These are phyloP conservation scores for Deroplatys truncata DNA, from an alignment of 2,888 invertebrate genomes.

Conservation along the genomic window DNA sequence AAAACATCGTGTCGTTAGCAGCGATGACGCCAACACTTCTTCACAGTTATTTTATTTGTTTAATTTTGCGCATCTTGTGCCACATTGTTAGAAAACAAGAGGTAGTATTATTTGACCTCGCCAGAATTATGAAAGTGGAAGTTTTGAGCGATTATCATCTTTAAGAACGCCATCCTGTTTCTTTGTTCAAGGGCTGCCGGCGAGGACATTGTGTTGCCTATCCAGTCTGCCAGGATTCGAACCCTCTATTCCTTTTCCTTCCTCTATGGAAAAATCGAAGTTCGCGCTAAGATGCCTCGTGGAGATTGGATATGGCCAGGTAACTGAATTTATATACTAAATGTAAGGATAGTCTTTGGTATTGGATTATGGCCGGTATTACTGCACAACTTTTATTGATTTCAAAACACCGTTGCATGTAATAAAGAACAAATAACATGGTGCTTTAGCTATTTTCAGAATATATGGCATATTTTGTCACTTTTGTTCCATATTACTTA, in stretches of 20 bases:
- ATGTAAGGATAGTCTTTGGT: too few relatives aligned
- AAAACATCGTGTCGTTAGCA: neutral
- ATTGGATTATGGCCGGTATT: too few relatives aligned
- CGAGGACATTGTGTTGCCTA: constrained; percentile 45
- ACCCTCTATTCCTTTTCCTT: constrained; percentile 61
- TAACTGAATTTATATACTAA: constrained; percentile 26
- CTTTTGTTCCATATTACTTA: too few relatives aligned
- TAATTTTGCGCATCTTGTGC: neutral
- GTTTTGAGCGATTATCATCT: neutral
- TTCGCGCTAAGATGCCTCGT: constrained; percentile 62
- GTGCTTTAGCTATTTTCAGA: too few relatives aligned
- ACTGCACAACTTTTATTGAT: too few relatives aligned
- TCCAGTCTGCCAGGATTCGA: constrained; percentile 62
- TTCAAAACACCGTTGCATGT: too few relatives aligned
- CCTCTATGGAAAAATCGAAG: constrained; percentile 60
- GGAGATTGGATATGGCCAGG: constrained; percentile 69
- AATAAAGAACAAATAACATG: too few relatives aligned
- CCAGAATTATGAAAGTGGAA: neutral
- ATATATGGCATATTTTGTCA: too few relatives aligned
- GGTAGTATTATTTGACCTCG: neutral
- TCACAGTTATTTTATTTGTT: neutral
- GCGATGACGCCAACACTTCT: neutral
- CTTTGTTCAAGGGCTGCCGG: constrained; percentile 20
- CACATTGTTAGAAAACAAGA: neutral
- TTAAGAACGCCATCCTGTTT: neutral